These are phyloP conservation scores for Pseudorectes ferrugineus DNA, from an alignment of 2,113 vertebrate species.

Conservation along the genomic window DNA sequence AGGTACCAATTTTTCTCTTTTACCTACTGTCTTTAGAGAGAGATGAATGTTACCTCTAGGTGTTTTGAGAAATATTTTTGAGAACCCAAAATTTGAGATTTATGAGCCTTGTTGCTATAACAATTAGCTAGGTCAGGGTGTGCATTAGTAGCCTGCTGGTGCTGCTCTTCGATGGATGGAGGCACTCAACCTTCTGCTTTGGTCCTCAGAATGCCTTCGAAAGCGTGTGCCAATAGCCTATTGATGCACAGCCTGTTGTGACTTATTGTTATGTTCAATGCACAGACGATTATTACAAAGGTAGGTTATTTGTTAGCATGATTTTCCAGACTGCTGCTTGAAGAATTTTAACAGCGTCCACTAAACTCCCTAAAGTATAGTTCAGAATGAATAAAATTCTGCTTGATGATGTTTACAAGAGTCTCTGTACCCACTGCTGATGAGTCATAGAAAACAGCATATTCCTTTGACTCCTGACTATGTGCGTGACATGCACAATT, in stretches of 20 bases:
- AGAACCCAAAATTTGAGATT: background rate
- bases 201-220: background rate
- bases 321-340: slow-evolving; percentile 48
- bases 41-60: background rate
- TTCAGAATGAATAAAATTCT: slow-evolving; percentile 60
- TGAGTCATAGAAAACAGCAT: slow-evolving; percentile 5
- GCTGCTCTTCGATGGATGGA: background rate
- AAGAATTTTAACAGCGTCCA: slow-evolving; percentile 51
- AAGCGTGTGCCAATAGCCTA: background rate
- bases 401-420: slow-evolving; percentile 55
- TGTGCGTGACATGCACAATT: background rate
- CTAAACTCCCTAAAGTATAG: slow-evolving; percentile 33
- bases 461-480: background rate
- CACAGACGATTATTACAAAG: background rate
- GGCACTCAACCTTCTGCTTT: background rate
- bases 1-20: background rate
- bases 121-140: background rate
- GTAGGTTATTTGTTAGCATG: slow-evolving; percentile 41
- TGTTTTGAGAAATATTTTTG: background rate
- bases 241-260: slow-evolving; percentile 31
- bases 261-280: background rate
- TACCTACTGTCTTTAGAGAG: background rate
- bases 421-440: slow-evolving; percentile 26
- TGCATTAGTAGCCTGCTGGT: background rate
- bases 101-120: background rate